Percentiles rank a stretch among this genome's conserved stretches.
These are phyloP conservation scores for Drosophila bunnanda DNA, from an alignment of 2,888 invertebrate genomes.

Conservation along the genomic window DNA sequence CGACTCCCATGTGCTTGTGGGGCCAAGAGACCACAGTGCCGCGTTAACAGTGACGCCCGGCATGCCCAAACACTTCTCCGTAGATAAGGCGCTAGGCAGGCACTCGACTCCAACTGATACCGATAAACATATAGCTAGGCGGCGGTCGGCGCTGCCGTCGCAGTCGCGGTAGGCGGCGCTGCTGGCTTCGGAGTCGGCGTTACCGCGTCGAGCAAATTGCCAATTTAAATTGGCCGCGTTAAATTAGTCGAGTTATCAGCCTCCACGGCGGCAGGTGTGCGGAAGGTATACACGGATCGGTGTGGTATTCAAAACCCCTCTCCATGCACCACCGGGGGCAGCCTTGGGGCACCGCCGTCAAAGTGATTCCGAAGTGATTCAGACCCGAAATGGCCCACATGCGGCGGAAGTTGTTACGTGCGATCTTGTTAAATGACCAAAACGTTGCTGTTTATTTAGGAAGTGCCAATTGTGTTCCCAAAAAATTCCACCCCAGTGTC, in stretches of 20 bases:
- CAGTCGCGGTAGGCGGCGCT: slow-evolving; percentile 9
- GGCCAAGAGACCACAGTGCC: slow-evolving; percentile 21
- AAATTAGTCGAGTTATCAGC: slow-evolving; percentile 84
- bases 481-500: not conserved
- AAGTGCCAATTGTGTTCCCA: slow-evolving; percentile 8
- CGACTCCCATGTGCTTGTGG: slow-evolving; percentile 11
- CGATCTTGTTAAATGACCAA: slow-evolving; percentile 33
- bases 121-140: slow-evolving; percentile 47
- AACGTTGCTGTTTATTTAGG: slow-evolving; percentile 1
- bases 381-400: slow-evolving; percentile 24
- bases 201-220: slow-evolving; percentile 75
- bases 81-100: slow-evolving; percentile 56
- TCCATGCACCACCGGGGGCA: slow-evolving; percentile 13
- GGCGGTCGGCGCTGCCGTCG: slow-evolving; percentile 24
- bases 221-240: slow-evolving; percentile 84
- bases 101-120: slow-evolving; percentile 55
- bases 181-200: slow-evolving; percentile 31
- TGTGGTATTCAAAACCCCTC: not conserved
- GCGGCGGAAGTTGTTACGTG: slow-evolving; percentile 66
- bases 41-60: slow-evolving; percentile 67
- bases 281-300: slow-evolving; percentile 44
- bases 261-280: slow-evolving; percentile 82
- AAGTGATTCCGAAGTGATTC: slow-evolving; percentile 28
- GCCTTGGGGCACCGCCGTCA: slow-evolving; percentile 2
- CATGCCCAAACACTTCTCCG: slow-evolving; percentile 54